phyloP scores from a whole-genome alignment of 2,113 vertebrate species.

The Limanda limanda region DNA sequence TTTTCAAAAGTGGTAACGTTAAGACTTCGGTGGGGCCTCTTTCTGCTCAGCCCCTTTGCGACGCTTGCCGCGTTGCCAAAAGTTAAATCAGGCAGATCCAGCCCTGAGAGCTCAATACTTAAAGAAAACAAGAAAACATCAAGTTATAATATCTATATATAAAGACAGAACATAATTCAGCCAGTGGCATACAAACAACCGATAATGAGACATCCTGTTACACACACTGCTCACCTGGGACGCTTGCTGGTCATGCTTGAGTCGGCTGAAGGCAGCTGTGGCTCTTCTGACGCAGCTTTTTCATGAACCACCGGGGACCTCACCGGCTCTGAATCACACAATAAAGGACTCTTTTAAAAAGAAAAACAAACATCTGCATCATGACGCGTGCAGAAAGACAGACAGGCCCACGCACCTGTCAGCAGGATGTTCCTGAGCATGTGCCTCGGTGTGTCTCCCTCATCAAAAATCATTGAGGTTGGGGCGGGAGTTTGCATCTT shows the following conservation, averaged over 20 bases:
- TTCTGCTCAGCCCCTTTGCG: conserved; percentile 67
- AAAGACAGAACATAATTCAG: background rate
- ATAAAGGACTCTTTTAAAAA: background rate
- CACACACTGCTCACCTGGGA: conserved; percentile 58
- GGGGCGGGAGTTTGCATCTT: background rate
- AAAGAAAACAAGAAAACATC: conserved; percentile 39
- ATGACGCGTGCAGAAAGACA: background rate
- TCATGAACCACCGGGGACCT: conserved; percentile 72
- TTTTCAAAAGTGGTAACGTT: conserved; percentile 77
- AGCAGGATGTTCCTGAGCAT: conserved; percentile 78
- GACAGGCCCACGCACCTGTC: conserved; percentile 61
- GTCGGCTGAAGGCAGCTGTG: conserved; percentile 28
- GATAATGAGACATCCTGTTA: no score
- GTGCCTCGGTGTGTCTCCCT: conserved; percentile 77
- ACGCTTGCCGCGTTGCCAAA: conserved; percentile 40
- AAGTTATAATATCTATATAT: background rate
- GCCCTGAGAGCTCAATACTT: conserved; percentile 72
- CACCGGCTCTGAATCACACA: conserved; percentile 70
- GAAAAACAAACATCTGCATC: background rate
- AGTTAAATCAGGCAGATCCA: conserved; percentile 78
- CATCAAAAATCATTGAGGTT: conserved; percentile 49
- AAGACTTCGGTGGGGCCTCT: conserved; percentile 64
- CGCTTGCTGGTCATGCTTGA: conserved; percentile 30
- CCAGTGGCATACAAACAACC: background rate
- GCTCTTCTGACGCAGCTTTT: conserved; percentile 15